These are phyloP conservation scores for Knipowitschia caucasica DNA, from an alignment of 2,797 vertebrate species.

Conservation along the genomic window DNA sequence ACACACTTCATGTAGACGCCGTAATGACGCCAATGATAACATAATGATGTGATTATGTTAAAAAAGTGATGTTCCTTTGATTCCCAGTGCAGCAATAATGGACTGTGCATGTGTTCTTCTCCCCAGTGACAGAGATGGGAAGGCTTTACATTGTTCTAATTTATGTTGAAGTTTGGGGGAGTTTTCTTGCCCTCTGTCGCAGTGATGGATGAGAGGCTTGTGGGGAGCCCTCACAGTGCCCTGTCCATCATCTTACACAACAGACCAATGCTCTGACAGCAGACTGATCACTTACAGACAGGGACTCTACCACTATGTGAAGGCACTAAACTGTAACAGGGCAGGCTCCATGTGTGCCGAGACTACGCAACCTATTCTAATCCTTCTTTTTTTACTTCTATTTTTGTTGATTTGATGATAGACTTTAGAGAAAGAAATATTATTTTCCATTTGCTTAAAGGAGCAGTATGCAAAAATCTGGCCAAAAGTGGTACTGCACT, in stretches of 20 bases:
- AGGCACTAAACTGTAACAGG: conserved; percentile 9
- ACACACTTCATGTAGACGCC: conserved; percentile 8
- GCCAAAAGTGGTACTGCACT: too few relatives aligned
- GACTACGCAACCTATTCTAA: too few relatives aligned
- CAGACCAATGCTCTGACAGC: conserved; percentile 40
- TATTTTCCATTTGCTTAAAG: too few relatives aligned
- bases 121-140: conserved; percentile 13
- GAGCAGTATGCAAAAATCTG: too few relatives aligned
- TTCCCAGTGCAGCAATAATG: conserved; percentile 24
- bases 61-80: conserved; percentile 13
- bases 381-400: too few relatives aligned
- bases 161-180: conserved; percentile 27
- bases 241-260: conserved; percentile 37
- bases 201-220: conserved; percentile 26
- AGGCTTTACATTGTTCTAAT: conserved; percentile 31
- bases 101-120: conserved; percentile 25
- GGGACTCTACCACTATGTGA: conserved; percentile 2
- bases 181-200: conserved; percentile 37
- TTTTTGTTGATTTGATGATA: too few relatives aligned
- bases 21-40: too few relatives aligned
- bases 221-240: conserved; percentile 32
- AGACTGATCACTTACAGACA: conserved; percentile 66
- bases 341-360: too few relatives aligned
- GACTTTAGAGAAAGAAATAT: too few relatives aligned
- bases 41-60: conserved; percentile 25